Conservation (phyloP, 2,113 vertebrate species). For the Equus quagga region DNA sequence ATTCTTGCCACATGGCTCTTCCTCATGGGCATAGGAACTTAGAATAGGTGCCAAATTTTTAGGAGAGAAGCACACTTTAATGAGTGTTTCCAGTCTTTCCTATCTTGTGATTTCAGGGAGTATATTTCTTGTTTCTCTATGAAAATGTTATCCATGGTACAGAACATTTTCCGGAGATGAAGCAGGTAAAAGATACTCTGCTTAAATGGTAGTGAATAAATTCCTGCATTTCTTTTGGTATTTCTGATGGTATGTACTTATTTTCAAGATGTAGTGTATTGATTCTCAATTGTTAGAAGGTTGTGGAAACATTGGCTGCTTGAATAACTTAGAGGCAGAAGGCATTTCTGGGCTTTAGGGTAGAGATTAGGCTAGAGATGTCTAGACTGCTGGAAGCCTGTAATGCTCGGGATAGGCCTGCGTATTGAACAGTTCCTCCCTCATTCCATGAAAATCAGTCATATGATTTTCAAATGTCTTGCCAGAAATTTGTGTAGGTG, state of each 20-base stretch:
- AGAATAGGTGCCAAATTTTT: neutral
- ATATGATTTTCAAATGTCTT: neutral
- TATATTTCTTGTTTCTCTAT: neutral
- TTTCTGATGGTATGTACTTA: conserved; percentile 8
- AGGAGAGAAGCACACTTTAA: neutral
- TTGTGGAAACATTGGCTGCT: neutral
- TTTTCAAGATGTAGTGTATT: neutral
- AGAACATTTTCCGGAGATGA: neutral
- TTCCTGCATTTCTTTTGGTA: neutral
- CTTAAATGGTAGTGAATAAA: neutral
- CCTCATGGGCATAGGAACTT: neutral
- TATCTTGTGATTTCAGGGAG: neutral
- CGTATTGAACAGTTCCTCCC: neutral
- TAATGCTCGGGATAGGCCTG: neutral
- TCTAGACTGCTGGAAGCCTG: neutral
- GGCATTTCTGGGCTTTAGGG: neutral
- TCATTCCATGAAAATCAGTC: neutral
- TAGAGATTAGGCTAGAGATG: neutral
- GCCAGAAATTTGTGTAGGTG: neutral
- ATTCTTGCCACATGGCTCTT: neutral
- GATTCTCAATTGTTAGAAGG: neutral
- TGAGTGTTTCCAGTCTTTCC: neutral
- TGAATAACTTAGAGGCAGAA: neutral
- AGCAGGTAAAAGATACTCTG: neutral
- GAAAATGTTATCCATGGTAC: neutral